Evolutionary conservation across 2,113 vertebrate genomes (phyloP), one percentile per base, ranked within the genome.

Genomic region (Platichthys flesus): DNA sequence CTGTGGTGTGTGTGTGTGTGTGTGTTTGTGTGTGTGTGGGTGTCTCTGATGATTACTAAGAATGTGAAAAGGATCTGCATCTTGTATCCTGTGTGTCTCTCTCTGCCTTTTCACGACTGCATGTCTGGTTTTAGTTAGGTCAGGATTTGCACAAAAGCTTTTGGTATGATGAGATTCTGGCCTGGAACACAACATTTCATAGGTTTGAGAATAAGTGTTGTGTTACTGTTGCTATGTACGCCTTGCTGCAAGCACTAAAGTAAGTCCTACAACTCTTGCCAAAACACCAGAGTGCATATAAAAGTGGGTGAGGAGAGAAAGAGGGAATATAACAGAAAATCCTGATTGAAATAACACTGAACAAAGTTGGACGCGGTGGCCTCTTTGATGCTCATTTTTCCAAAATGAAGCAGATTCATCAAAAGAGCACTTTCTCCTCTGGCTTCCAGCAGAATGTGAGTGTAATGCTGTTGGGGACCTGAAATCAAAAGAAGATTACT

Each of bases 41-140:
- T 51, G 49, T 51, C 6, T 20, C 3, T 20, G 18, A 16, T 47
- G 45, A 47, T 47, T 47, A 14, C 45, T 16, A 47, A 47, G 45
- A 31, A 7, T 31, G 31, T 31, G 31, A 47, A 47, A 37, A 37
- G 35, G 35, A 37, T 37, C 35, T 37, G 35, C 35, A 37, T 37
- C 35, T 9, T 37, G 35, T 37, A 42, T 18, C 47, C 47, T 18
- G 12, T 26, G 0, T 77, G 23, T 76, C 52, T 23, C 16, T 3
- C n/a, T 21, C 52, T 56, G 9, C 45, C 76, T 52, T 52, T 35
- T 71, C 69, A 24, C n/a, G 55, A 31, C 45, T 49, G 5, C 23
- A 49, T 62, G 65, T 78, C 69, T 87, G 70, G 47, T 85, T 74
- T 77, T 55, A 59, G 66, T 89, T 87, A 47, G 10, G 42, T 66